Percentiles rank a stretch among this genome's conserved stretches.
These are phyloP conservation scores for Nomia melanderi DNA, from an alignment of 1,140 invertebrate species.

Conservation along the genomic window DNA sequence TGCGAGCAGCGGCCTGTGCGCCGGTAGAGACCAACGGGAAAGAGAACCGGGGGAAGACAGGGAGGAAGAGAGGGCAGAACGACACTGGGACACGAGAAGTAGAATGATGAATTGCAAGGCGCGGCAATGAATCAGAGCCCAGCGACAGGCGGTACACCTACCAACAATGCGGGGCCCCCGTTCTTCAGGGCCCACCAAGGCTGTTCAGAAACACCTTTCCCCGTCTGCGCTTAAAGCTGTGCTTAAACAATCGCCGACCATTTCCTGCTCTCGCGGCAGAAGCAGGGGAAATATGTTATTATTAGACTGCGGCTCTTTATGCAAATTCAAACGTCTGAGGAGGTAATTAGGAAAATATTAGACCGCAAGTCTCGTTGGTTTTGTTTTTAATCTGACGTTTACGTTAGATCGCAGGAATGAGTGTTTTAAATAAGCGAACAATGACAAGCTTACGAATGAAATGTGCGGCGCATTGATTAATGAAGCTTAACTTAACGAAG, in stretches of 20 bases:
- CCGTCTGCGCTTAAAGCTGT: constrained; percentile 44
- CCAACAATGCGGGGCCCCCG: constrained; percentile 62
- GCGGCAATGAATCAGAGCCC: constrained; percentile 73
- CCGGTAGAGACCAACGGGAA: not conserved
- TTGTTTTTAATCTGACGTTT: no score
- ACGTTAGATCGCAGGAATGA: no score
- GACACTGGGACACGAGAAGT: constrained; percentile 68
- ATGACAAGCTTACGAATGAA: no score
- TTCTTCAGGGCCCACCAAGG: constrained; percentile 63
- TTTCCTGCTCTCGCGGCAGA: constrained; percentile 31
- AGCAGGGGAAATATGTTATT: no score
- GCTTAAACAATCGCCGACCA: constrained; percentile 49
- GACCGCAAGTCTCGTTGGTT: no score
- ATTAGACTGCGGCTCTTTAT: no score
- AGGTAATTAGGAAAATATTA: no score
- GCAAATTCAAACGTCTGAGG: no score
- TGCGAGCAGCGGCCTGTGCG: constrained; percentile 27
- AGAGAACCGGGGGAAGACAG: constrained; percentile 13
- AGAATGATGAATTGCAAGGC: constrained; percentile 73
- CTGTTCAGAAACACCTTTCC: constrained; percentile 62
- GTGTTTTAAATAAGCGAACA: no score
- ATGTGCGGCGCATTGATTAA: no score
- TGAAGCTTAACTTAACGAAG: no score
- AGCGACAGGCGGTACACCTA: constrained; percentile 65
- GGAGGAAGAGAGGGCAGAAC: constrained; percentile 48